Conservation (phyloP, 2,888 invertebrate species). For the Eucera pruinosa region DNA sequence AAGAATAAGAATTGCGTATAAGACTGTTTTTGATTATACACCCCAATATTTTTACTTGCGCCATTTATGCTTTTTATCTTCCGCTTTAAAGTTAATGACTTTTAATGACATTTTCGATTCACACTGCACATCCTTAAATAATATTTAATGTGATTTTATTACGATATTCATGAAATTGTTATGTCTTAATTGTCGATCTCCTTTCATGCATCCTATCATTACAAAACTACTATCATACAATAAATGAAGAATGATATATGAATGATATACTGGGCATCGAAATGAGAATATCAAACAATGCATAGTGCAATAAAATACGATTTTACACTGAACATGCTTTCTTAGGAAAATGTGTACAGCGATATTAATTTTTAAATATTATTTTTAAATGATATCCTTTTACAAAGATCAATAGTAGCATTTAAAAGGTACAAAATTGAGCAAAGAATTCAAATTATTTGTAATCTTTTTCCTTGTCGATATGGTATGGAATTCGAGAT, state of each 20-base stretch:
- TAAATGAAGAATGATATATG: conserved; percentile 40
- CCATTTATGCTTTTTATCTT: neutral
- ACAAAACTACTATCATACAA: conserved; percentile 24
- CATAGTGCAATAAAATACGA: conserved; percentile 46
- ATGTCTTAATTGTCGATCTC: conserved; percentile 10
- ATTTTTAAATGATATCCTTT: neutral
- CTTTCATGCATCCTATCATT: conserved; percentile 11
- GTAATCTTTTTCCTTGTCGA: no score
- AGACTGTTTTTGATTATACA: conserved; percentile 13
- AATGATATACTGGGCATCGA: conserved; percentile 34
- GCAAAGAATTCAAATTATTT: conserved; percentile 9
- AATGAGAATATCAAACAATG: conserved; percentile 51
- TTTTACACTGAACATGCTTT: conserved; percentile 64
- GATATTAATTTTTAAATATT: conserved; percentile 19
- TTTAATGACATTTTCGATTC: neutral
- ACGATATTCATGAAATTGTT: conserved; percentile 2
- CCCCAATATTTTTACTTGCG: conserved; percentile 8
- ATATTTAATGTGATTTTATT: conserved; percentile 4
- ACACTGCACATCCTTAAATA: neutral
- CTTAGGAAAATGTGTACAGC: conserved; percentile 33
- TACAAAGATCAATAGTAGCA: conserved; percentile 14
- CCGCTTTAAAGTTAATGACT: neutral
- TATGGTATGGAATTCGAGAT: no score
- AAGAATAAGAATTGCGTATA: neutral
- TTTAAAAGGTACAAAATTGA: neutral